A percentile compares a stretch with the other conserved stretches of the same genome.
phyloP scores from a whole-genome alignment of 2,797 vertebrate genomes.

The Nannoperca obscura region DNA sequence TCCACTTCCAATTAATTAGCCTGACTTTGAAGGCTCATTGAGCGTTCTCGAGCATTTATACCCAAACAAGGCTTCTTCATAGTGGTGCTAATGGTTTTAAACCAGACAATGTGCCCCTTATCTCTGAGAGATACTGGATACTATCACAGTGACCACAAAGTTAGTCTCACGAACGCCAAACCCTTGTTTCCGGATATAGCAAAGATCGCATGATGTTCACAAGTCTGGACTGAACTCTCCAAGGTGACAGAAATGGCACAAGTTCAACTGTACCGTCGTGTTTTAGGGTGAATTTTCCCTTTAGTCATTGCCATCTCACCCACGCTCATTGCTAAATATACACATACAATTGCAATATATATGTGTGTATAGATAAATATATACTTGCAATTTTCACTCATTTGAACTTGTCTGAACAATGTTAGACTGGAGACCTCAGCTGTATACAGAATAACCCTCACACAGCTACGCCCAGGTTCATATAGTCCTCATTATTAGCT shows the following conservation, averaged over 20 bases:
- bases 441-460: constrained; percentile 72
- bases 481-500: constrained; percentile 58
- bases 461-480: constrained; percentile 60
- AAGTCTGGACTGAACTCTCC: constrained; percentile 28
- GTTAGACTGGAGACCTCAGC: constrained; percentile 80
- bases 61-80: constrained; percentile 59
- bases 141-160: constrained; percentile 69
- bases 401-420: constrained; percentile 60
- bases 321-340: constrained; percentile 57
- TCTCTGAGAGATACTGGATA: constrained; percentile 74
- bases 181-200: constrained; percentile 15
- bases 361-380: constrained; percentile 67
- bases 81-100: constrained; percentile 74
- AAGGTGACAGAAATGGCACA: constrained; percentile 67
- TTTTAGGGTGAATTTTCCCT: constrained; percentile 64
- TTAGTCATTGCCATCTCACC: constrained; percentile 68
- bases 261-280: constrained; percentile 39
- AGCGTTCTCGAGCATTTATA: constrained; percentile 62
- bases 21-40: constrained; percentile 65
- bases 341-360: constrained; percentile 70
- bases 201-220: constrained; percentile 50
- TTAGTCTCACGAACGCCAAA: constrained; percentile 29
- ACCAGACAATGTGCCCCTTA: constrained; percentile 73
- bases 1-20: constrained; percentile 52
- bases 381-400: constrained; percentile 70